phyloP scores from a whole-genome alignment of 1,140 invertebrate genomes.

The Amyelois transitella region DNA sequence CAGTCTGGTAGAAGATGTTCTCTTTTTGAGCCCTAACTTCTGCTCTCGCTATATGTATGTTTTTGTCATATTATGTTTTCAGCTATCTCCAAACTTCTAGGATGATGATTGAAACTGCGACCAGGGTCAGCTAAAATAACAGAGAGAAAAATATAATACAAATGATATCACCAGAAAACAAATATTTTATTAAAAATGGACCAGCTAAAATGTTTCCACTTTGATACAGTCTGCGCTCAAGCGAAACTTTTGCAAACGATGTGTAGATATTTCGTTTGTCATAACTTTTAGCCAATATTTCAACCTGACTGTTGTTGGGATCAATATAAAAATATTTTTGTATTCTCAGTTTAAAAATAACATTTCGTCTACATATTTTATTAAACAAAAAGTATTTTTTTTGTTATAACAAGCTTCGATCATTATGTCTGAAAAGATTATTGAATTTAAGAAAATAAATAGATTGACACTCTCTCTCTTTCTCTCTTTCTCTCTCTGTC shows the following conservation, averaged over 20 bases:
- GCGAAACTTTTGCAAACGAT: not conserved
- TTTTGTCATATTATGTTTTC: not conserved
- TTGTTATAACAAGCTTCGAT: too few species aligned
- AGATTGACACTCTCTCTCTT: too few species aligned
- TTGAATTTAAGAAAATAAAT: too few species aligned
- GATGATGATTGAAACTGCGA: not conserved
- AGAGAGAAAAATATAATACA: not conserved
- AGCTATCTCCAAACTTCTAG: not conserved
- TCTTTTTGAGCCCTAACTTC: not conserved
- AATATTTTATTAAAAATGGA: not conserved
- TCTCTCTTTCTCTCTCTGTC: too few species aligned
- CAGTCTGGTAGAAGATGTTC: not conserved
- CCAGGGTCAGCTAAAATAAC: not conserved
- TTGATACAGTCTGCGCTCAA: not conserved
- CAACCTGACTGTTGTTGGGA: not conserved
- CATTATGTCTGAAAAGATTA: too few species aligned
- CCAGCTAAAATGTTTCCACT: not conserved
- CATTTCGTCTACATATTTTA: too few species aligned
- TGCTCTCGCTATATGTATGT: not conserved
- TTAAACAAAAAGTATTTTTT: too few species aligned
- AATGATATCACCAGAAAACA: not conserved
- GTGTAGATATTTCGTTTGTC: not conserved
- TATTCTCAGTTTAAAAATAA: not conserved
- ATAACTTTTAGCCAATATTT: not conserved
- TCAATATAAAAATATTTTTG: not conserved